Conservation (phyloP, 2,888 invertebrate genomes). For the Agrochola lychnidis region DNA sequence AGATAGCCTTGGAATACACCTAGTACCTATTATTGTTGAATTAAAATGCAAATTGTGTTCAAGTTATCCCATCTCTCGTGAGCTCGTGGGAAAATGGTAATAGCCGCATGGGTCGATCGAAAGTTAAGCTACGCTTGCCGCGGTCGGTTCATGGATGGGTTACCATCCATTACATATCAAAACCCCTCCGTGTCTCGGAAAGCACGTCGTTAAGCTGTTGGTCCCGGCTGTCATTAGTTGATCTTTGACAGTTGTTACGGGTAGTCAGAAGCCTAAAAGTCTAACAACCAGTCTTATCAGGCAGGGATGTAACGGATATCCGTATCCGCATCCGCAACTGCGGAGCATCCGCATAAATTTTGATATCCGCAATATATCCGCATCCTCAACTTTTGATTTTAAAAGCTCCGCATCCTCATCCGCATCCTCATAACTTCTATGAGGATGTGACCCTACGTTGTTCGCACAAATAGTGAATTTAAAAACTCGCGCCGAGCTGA, state of each 20-base stretch:
- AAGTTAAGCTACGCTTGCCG: neutral
- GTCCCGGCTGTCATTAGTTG: neutral
- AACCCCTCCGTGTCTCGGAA: neutral
- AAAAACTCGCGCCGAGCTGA: no score
- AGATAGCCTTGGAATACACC: slow-evolving; percentile 10
- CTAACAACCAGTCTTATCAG: neutral
- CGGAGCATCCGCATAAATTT: no score
- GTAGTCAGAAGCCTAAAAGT: neutral
- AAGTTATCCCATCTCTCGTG: neutral
- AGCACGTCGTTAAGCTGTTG: neutral
- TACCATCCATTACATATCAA: neutral
- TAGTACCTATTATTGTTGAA: slow-evolving; percentile 24
- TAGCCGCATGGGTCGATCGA: neutral
- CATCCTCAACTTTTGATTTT: no score
- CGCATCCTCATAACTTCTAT: no score
- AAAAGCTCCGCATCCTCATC: no score
- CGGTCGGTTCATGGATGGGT: neutral
- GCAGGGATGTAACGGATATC: no score
- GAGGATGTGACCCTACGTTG: no score
- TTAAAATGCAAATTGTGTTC: slow-evolving; percentile 28
- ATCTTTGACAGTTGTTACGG: neutral
- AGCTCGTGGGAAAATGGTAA: neutral
- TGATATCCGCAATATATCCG: no score
- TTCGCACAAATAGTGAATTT: no score
- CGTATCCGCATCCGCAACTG: no score